phyloP scores from a whole-genome alignment of 2,113 vertebrate species.

The Rissa tridactyla region DNA sequence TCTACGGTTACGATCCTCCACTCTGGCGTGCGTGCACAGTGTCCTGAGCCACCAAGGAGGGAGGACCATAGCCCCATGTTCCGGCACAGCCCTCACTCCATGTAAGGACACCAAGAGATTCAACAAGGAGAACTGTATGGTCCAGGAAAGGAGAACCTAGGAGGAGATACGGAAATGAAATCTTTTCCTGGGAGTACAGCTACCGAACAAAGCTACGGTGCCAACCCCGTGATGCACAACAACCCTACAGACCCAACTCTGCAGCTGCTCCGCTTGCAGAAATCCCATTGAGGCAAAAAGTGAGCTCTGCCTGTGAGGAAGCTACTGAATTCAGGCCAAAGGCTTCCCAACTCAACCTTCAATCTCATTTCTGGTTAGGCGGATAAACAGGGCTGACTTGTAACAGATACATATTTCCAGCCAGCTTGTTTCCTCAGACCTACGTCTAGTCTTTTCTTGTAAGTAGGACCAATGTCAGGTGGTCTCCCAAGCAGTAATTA shows the following conservation, averaged over 20 bases:
- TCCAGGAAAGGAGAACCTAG: not conserved
- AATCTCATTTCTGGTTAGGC: not conserved
- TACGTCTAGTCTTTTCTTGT: not conserved
- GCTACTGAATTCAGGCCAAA: not conserved
- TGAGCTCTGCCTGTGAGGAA: not conserved
- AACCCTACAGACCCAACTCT: not conserved
- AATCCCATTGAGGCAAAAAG: not conserved
- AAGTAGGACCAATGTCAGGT: not conserved
- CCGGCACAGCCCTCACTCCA: not conserved
- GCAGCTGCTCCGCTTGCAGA: not conserved
- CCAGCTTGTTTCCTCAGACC: not conserved
- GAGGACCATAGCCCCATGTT: not conserved
- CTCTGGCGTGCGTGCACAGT: accelerated
- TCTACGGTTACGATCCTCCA: not conserved
- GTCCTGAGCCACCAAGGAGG: accelerated
- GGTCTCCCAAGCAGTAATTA: not conserved
- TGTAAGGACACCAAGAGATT: not conserved
- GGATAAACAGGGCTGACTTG: not conserved
- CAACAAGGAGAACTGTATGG: not conserved
- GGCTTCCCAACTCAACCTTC: not conserved
- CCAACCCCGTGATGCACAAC: not conserved
- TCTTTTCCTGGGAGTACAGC: not conserved
- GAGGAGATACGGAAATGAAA: not conserved
- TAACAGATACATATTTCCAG: not conserved
- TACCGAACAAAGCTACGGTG: not conserved